Evolutionary conservation across 2,888 invertebrate genomes (phyloP).

Genomic region (Pheosia gnoma): DNA sequence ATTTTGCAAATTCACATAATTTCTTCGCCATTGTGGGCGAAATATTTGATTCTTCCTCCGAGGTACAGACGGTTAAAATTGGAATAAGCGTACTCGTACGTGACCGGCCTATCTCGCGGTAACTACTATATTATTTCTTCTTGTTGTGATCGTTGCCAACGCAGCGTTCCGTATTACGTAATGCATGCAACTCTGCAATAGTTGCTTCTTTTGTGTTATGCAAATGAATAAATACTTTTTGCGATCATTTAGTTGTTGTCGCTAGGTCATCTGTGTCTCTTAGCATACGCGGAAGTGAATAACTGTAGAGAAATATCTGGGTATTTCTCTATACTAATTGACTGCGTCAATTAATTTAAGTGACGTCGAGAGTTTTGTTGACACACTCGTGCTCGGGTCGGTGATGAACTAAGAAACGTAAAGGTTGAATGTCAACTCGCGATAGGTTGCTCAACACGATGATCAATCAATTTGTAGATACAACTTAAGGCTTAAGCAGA

Average conservation of each 20-base stretch:
- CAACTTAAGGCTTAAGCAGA: neutral
- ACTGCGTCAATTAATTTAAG: constrained; percentile 1
- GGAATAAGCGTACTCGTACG: constrained; percentile 73
- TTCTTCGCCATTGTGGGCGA: constrained; percentile 44
- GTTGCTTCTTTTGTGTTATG: neutral
- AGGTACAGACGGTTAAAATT: constrained; percentile 69
- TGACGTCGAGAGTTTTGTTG: constrained; percentile 2
- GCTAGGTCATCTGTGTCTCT: neutral
- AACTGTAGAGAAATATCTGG: neutral
- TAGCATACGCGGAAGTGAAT: neutral
- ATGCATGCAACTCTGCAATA: neutral
- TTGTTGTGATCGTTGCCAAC: constrained; percentile 45
- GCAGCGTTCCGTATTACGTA: neutral
- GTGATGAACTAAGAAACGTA: constrained; percentile 1
- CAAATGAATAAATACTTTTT: neutral
- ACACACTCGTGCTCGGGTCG: neutral
- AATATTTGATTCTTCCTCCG: too few species aligned
- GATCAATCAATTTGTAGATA: constrained; percentile 11
- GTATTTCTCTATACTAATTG: neutral
- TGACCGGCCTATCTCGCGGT: constrained; percentile 64
- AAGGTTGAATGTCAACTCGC: constrained; percentile 25
- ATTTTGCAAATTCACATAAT: constrained; percentile 30
- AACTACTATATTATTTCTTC: constrained; percentile 57
- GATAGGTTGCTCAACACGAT: constrained; percentile 19
- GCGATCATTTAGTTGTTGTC: too few species aligned